Percentiles rank a stretch among this genome's conserved stretches.
These are phyloP conservation scores for Drosophila rellima DNA, from an alignment of 2,888 invertebrate genomes.

Conservation along the genomic window DNA sequence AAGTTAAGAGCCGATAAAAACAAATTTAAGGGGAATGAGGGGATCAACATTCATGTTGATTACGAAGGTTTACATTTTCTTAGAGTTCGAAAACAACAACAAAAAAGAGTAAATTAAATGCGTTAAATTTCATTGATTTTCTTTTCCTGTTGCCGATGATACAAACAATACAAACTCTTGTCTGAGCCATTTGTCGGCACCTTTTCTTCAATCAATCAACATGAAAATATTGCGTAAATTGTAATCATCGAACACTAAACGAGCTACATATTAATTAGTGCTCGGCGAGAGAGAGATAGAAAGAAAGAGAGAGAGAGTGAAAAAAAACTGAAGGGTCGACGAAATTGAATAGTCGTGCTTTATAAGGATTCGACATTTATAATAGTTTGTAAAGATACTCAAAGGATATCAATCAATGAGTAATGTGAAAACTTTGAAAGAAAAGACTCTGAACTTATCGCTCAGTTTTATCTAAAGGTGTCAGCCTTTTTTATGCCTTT, in stretches of 20 bases:
- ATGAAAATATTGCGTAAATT: constrained; percentile 39
- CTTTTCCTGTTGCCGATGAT: constrained; percentile 24
- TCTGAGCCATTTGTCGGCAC: constrained; percentile 48
- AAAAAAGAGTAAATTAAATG: constrained; percentile 30
- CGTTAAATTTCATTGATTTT: constrained; percentile 55
- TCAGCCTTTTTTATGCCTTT: constrained; percentile 62
- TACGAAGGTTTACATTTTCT: constrained; percentile 42
- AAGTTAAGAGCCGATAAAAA: constrained; percentile 39
- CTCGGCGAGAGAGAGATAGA: background rate
- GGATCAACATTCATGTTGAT: constrained; percentile 33
- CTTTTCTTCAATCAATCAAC: constrained; percentile 48
- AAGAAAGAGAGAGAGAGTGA: background rate
- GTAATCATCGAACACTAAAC: constrained; percentile 34
- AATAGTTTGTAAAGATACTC: background rate
- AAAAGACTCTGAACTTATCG: constrained; percentile 24
- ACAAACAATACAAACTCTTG: constrained; percentile 42
- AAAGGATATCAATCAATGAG: background rate
- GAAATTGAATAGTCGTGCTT: background rate
- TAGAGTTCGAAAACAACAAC: constrained; percentile 26
- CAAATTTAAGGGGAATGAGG: constrained; percentile 26
- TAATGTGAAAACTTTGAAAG: background rate
- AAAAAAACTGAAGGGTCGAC: background rate
- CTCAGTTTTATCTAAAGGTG: constrained; percentile 58
- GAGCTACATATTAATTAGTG: constrained; percentile 54
- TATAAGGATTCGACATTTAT: background rate